Percentiles rank a stretch among this genome's conserved stretches.
Evolutionary conservation across 2,113 vertebrate species (phyloP).

Genomic region (Peromyscus californicus): DNA sequence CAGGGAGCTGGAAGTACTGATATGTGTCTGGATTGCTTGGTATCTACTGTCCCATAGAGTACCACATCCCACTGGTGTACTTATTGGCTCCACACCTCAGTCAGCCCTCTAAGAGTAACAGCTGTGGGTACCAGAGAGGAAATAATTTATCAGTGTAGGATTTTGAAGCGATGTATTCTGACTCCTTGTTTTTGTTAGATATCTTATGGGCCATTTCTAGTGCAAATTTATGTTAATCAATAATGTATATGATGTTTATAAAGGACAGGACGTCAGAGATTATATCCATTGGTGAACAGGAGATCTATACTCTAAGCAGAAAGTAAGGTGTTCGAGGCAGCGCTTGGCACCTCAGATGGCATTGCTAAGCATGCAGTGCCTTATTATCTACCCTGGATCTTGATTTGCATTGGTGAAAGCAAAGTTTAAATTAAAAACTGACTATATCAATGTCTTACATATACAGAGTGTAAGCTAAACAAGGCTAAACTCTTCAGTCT

Average conservation of each 20-base stretch:
- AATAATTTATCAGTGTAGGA: neutral
- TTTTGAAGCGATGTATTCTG: neutral
- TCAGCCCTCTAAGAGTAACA: neutral
- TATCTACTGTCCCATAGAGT: neutral
- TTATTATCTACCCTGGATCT: neutral
- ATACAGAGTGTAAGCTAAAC: neutral
- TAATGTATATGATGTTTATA: neutral
- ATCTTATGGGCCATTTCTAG: neutral
- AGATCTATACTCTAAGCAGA: neutral
- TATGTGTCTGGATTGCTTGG: fast-evolving
- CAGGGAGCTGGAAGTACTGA: neutral
- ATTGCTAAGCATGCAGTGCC: neutral
- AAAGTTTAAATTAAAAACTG: neutral
- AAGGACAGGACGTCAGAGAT: neutral
- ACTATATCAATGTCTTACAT: neutral
- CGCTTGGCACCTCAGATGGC: neutral
- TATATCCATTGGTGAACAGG: neutral
- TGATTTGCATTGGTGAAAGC: neutral
- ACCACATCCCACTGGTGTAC: fast-evolving
- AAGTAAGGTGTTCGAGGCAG: neutral
- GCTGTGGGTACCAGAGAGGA: neutral
- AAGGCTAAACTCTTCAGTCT: neutral
- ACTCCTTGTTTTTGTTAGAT: neutral
- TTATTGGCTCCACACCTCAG: neutral
- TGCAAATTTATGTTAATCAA: neutral